Evolutionary conservation across 35 echinoderm and acorn worm species (phyloP), one percentile per base, ranked within the genome.

Genomic region (Apostichopus californicus): DNA sequence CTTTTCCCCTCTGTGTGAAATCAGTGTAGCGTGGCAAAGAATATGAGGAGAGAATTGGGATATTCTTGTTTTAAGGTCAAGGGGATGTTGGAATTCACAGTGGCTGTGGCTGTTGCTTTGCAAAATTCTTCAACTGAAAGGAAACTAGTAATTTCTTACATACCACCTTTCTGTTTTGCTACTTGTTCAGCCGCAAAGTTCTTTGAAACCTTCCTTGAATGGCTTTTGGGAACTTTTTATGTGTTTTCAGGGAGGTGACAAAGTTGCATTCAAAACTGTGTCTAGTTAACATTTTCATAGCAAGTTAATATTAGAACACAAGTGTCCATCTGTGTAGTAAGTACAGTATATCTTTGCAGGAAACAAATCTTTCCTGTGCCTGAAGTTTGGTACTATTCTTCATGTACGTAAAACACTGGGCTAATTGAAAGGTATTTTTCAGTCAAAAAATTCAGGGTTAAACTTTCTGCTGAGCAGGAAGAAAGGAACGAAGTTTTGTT

Each of bases 11-110:
- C 81, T 85, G 81, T 85, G 81, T 85, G 81, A 85, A 85, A 85
- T 85, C 81, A 85, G 81, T 59, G 81, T 85, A 85, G 81, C 81
- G 81, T 85, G 57, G 81, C 81, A 85, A 58, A 25, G 56, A 85
- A 85, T 85, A 54, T 58, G 81, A 85, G 81, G 81, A 85, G 81
- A 85, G 81, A 85, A 85, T 85, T 85, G 81, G 55, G 81, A 85
- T 85, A 58, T 85, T 85, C 24, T 85, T 81, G 54, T 84, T 85
- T 85, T 85, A 85, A 85, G 81, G 81, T 85, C 81, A 85, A 85
- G 81, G 81, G 81, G 81, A 85, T 85, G 81, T 58, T 56, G 55
- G 81, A 85, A 85, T 85, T 85, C 81, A 85, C 81, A 58, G 81
- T 85, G 81, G 81, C 58, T 85, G 57, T 85, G 81, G 57, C 57